Evolutionary conservation across 2,113 vertebrate species (phyloP).

Genomic region (Pollachius pollachius): DNA sequence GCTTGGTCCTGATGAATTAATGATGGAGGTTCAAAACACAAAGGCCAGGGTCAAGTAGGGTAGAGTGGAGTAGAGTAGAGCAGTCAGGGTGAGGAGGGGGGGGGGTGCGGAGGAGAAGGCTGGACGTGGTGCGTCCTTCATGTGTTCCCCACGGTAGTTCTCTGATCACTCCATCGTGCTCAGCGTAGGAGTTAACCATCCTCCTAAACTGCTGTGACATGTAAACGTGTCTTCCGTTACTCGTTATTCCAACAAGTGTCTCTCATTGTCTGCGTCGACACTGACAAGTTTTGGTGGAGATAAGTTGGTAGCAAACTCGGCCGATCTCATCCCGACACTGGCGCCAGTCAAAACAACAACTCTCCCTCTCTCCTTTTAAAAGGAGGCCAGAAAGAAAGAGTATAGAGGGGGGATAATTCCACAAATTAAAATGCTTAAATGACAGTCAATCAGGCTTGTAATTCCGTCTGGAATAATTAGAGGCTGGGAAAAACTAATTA

Average conservation of each 20-base stretch:
- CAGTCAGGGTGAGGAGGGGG: too few species aligned
- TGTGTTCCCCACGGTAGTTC: not conserved
- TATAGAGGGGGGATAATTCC: slow-evolving; percentile 52
- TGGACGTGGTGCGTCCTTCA: slow-evolving; percentile 3
- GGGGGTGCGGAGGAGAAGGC: slow-evolving; percentile 22
- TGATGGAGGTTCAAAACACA: too few species aligned
- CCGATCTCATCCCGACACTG: slow-evolving; percentile 47
- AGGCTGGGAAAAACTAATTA: slow-evolving; percentile 83
- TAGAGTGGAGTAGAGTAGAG: too few species aligned
- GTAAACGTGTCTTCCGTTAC: not conserved
- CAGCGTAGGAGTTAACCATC: not conserved
- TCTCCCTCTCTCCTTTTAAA: slow-evolving; percentile 31
- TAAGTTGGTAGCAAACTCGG: slow-evolving; percentile 5
- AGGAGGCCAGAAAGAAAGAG: too few species aligned
- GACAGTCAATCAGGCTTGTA: slow-evolving; percentile 85
- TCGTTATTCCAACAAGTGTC: slow-evolving; percentile 26
- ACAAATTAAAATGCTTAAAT: slow-evolving; percentile 80
- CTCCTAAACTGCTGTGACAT: slow-evolving; percentile 16
- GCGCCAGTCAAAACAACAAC: slow-evolving; percentile 65
- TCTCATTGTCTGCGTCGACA: slow-evolving; percentile 41
- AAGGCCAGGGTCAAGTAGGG: too few species aligned
- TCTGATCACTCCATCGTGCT: too few species aligned
- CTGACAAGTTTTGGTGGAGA: slow-evolving; percentile 32
- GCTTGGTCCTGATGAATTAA: too few species aligned
- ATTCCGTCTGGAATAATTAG: slow-evolving; percentile 83